Evolutionary conservation across 1,140 invertebrate species (phyloP), one percentile per base, ranked within the genome.

Genomic region (Cotesia chilonis): DNA sequence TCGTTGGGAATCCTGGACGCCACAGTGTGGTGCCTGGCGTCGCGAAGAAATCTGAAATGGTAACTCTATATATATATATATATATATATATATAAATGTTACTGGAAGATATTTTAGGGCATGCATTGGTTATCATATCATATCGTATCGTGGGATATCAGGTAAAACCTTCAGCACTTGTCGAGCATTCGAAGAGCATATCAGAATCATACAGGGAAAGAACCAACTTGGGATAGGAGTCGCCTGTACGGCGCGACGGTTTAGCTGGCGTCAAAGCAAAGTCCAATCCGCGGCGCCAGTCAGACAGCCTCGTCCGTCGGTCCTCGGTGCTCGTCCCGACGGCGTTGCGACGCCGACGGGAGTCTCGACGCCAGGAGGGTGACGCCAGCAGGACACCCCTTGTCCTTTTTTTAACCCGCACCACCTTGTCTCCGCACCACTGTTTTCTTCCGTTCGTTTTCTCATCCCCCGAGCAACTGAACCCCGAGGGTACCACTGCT

Each of bases 261-360:
- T 68, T 60, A 68, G 67, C 36, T 68, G 67, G 67, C 67, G 67
- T 68, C 67, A 68, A 68, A 68, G 67, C 55, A 59, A 68, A 68
- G 67, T 68, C 67, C 54, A 59, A 68, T 59, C 10, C 55, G 41
- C 41, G 67, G 67, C 67, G 67, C 67, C 67, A 68, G 67, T 36
- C 67, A 68, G 54, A 36, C 55, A 68, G 67, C 67, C 54, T 68
- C 55, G 55, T 68, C 37, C 54, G 54, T 65, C 38, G 54, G 37
- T 57, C 28, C 54, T 38, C 52, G 28, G 7, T 14, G 2, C 20
- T 68, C 67, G 54, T 60, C 54, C 51, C 66, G 66, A 57, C 66
- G 66, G 55, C 67, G 67, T 17, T 47, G 28, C 54, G 66, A 51
- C 67, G 54, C 35, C 54, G 52, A 59, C 36, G 10, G 67, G 67